Percentiles rank a stretch among this genome's conserved stretches.
Conservation (phyloP, 1,140 invertebrate genomes). For the Papilio machaon region DNA sequence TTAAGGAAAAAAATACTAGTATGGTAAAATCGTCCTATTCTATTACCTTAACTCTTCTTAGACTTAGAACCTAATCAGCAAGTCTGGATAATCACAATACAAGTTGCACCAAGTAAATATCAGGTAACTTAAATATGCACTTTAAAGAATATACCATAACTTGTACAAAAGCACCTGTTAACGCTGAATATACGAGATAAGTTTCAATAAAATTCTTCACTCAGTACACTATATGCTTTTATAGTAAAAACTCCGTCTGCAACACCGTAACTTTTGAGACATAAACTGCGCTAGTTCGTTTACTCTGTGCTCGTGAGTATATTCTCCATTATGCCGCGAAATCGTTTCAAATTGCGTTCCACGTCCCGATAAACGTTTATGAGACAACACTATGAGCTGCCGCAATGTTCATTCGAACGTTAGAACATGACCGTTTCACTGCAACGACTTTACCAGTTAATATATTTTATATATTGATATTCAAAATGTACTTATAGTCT, state of each 20-base stretch:
- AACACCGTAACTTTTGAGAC: conserved; percentile 34
- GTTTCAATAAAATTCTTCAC: conserved; percentile 32
- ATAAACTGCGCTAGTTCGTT: conserved; percentile 37
- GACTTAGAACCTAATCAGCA: background rate
- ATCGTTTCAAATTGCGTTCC: conserved; percentile 51
- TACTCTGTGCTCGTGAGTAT: conserved; percentile 35
- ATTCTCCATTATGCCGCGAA: conserved; percentile 44
- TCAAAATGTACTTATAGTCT: background rate
- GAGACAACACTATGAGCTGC: conserved; percentile 43
- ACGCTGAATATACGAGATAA: conserved; percentile 29
- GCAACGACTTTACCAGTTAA: conserved; percentile 20
- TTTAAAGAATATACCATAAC: conserved; percentile 5
- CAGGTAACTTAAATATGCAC: conserved; percentile 14
- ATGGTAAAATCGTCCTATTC: too few species aligned
- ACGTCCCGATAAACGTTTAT: conserved; percentile 52
- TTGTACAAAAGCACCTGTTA: conserved; percentile 16
- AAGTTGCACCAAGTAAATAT: background rate
- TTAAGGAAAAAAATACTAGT: too few species aligned
- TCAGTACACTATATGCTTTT: conserved; percentile 6
- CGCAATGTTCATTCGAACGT: conserved; percentile 40
- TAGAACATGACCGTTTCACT: conserved; percentile 21
- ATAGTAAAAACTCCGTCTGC: conserved; percentile 32
- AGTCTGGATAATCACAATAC: background rate
- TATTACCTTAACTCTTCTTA: too few species aligned
- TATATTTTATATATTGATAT: conserved; percentile 24